A percentile compares a stretch with the other conserved stretches of the same genome.
Conservation (phyloP, 2,888 invertebrate species). For the Clusia tigrina region DNA sequence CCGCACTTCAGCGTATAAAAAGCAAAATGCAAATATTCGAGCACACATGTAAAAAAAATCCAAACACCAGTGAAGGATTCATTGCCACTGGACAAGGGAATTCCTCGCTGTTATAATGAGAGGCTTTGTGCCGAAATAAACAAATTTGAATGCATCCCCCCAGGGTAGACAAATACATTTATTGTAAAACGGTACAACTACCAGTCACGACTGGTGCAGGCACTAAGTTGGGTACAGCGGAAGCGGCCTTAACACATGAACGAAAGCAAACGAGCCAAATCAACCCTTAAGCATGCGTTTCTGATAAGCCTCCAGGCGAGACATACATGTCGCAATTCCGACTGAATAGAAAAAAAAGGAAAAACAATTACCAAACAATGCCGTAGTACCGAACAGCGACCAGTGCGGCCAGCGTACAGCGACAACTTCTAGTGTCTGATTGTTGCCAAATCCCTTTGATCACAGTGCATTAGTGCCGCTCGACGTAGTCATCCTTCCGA, state of each 20-base stretch:
- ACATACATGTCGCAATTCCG: constrained; percentile 28
- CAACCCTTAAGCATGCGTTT: constrained; percentile 43
- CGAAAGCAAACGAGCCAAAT: constrained; percentile 29
- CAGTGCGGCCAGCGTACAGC: background rate
- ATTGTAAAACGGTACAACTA: constrained; percentile 22
- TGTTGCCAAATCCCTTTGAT: constrained; percentile 48
- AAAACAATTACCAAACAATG: constrained; percentile 24
- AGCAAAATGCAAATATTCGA: background rate
- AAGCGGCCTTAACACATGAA: constrained; percentile 19
- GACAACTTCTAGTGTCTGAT: constrained; percentile 20
- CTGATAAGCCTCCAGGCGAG: constrained; percentile 45
- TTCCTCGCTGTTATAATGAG: constrained; percentile 10
- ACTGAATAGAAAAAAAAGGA: constrained; percentile 19
- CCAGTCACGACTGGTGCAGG: constrained; percentile 24
- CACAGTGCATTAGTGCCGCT: constrained; percentile 44
- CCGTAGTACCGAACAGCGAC: constrained; percentile 30
- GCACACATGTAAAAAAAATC: background rate
- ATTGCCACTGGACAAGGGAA: background rate
- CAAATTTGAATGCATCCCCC: constrained; percentile 26
- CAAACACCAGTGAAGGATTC: background rate
- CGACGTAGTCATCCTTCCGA: constrained; percentile 50
- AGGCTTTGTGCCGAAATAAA: constrained; percentile 24
- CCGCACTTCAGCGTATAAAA: constrained; percentile 6
- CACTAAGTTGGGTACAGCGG: too few species aligned
- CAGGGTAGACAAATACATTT: constrained; percentile 23